These are phyloP conservation scores for Sinocyclocheilus anshuiensis DNA, from an alignment of 2,113 vertebrate genomes.

Conservation along the genomic window DNA sequence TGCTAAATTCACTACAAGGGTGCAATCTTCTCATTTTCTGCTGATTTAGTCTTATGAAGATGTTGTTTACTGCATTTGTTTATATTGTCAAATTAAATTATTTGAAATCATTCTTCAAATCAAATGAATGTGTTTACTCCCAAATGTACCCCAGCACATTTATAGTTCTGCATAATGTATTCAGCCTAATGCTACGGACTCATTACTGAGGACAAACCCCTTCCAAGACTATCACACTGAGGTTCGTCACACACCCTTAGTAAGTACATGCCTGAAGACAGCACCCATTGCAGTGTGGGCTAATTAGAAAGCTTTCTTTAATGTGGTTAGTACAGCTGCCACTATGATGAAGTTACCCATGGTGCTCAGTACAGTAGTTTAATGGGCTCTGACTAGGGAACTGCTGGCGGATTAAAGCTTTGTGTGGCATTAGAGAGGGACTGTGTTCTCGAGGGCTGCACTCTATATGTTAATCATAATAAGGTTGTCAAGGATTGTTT, in stretches of 20 bases:
- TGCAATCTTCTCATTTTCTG: not conserved
- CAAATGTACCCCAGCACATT: slow-evolving; percentile 18
- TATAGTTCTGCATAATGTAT: slow-evolving; percentile 49
- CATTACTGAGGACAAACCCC: slow-evolving; percentile 49
- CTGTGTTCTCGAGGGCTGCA: slow-evolving; percentile 40
- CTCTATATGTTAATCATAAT: slow-evolving; percentile 52
- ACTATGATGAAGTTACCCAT: slow-evolving; percentile 47
- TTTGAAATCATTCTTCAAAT: slow-evolving; percentile 19
- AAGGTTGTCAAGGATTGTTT: slow-evolving; percentile 33
- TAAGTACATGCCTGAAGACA: slow-evolving; percentile 57
- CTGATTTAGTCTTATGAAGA: not conserved
- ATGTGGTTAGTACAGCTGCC: slow-evolving; percentile 61
- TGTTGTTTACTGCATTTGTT: not conserved
- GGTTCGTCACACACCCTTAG: slow-evolving; percentile 43
- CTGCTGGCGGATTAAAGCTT: slow-evolving; percentile 49
- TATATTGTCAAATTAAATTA: not conserved
- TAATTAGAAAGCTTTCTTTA: slow-evolving; percentile 62
- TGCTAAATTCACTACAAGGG: not conserved
- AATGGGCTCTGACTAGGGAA: slow-evolving; percentile 48
- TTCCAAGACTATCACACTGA: slow-evolving; percentile 51
- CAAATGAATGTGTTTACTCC: slow-evolving; percentile 28
- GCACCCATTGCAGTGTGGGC: slow-evolving; percentile 44
- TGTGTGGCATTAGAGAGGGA: slow-evolving; percentile 52
- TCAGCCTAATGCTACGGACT: slow-evolving; percentile 34
- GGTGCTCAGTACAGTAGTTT: slow-evolving; percentile 49